phyloP scores from a whole-genome alignment of 2,113 vertebrate genomes.

The Tinamus guttatus region DNA sequence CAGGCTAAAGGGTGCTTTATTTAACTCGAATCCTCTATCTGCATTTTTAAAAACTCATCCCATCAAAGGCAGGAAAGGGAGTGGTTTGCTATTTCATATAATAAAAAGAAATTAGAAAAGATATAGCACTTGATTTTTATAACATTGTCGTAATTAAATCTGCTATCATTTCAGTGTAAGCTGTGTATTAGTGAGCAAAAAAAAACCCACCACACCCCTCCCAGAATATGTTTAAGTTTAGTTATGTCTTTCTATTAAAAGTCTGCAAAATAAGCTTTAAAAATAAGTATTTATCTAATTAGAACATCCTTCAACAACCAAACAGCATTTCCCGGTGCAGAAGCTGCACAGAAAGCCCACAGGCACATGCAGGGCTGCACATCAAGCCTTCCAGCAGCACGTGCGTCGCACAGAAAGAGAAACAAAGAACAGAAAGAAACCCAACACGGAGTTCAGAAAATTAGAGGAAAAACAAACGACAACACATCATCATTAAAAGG shows the following conservation, averaged over 20 bases:
- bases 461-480: neutral
- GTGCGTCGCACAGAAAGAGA: constrained; percentile 41
- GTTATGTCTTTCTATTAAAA: neutral
- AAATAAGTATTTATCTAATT: neutral
- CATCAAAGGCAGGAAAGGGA: constrained; percentile 25
- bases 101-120: neutral
- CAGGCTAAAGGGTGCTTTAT: neutral
- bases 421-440: constrained; percentile 63
- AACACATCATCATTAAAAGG: neutral
- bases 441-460: neutral
- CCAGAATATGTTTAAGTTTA: neutral
- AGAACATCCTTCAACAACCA: neutral
- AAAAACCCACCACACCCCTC: neutral
- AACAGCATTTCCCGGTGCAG: neutral
- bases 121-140: neutral
- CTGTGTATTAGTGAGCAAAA: neutral
- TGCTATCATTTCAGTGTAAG: neutral
- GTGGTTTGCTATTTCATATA: constrained; percentile 45
- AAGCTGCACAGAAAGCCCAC: neutral
- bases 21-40: neutral
- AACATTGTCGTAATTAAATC: neutral
- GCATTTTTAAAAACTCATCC: constrained; percentile 10
- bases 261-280: neutral
- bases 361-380: neutral
- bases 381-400: constrained; percentile 36